These are phyloP conservation scores for Spialia ferax DNA, from an alignment of 2,888 invertebrate genomes.

Conservation along the genomic window DNA sequence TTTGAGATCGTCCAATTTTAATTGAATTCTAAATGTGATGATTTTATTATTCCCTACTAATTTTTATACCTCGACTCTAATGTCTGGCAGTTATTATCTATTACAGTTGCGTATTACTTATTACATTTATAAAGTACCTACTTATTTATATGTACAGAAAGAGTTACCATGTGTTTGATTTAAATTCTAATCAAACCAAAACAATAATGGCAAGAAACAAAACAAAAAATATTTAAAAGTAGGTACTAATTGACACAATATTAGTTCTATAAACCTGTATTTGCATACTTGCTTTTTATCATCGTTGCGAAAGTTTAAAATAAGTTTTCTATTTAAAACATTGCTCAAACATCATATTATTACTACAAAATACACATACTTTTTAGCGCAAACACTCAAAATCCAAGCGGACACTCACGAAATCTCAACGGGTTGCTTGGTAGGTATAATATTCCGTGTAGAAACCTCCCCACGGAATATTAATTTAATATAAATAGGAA, in stretches of 20 bases:
- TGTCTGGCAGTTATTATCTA: not conserved
- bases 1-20: not conserved
- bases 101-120: not conserved
- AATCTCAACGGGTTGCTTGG: not conserved
- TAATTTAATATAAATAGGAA: too few relatives aligned
- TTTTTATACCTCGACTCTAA: not conserved
- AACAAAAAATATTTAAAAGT: not conserved
- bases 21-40: not conserved
- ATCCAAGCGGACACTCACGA: not conserved
- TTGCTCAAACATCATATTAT: not conserved
- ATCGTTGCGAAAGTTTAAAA: not conserved
- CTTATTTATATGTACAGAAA: not conserved
- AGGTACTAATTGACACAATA: conserved; percentile 17
- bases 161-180: not conserved
- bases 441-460: too few relatives aligned
- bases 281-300: conserved; percentile 2
- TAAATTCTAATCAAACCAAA: not conserved
- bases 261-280: conserved; percentile 4
- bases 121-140: not conserved
- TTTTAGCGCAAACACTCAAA: not conserved
- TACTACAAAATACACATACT: not conserved
- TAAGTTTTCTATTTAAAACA: not conserved
- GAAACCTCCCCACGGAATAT: too few relatives aligned
- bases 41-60: not conserved
- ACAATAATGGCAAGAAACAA: not conserved